phyloP scores from a whole-genome alignment of 2,797 vertebrate genomes.

The Sebastolobus altivelis region DNA sequence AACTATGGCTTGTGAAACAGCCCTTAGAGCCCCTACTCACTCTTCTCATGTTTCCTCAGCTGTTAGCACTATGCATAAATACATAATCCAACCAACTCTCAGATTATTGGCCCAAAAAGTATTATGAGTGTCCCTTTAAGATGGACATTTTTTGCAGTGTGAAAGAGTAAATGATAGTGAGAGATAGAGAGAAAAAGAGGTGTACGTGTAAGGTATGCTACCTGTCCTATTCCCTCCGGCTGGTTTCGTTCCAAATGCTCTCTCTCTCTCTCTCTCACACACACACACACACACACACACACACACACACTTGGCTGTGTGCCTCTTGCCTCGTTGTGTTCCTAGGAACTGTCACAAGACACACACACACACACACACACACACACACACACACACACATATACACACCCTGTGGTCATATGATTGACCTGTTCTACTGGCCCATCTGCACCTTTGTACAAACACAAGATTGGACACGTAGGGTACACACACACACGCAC shows the following conservation, averaged over 20 bases:
- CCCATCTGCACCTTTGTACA: slow-evolving; percentile 71
- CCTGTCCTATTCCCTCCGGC: slow-evolving; percentile 62
- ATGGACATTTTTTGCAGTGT: slow-evolving; percentile 2
- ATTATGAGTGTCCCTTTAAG: not conserved
- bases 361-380: slow-evolving; percentile 17
- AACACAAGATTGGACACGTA: slow-evolving; percentile 40
- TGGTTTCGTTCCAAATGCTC: slow-evolving; percentile 59
- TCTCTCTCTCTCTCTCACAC: slow-evolving; percentile 59
- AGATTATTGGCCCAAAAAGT: not conserved
- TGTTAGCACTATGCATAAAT: not conserved
- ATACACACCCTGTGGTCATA: slow-evolving; percentile 68
- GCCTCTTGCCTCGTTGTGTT: slow-evolving; percentile 57
- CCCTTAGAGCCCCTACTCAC: not conserved
- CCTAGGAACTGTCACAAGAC: slow-evolving; percentile 37
- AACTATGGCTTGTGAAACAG: too few species aligned
- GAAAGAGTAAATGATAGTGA: slow-evolving; percentile 1
- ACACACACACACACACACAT: slow-evolving; percentile 1
- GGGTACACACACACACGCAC: not conserved
- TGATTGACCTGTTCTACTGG: slow-evolving; percentile 85
- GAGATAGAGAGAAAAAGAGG: not conserved
- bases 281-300: slow-evolving; percentile 1
- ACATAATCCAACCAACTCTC: not conserved
- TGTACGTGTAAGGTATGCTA: slow-evolving; percentile 45
- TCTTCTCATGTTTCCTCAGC: not conserved
- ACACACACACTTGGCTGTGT: slow-evolving; percentile 23